These are phyloP conservation scores for Tragelaphus imberbis DNA, from an alignment of 2,113 vertebrate genomes.

Conservation along the genomic window DNA sequence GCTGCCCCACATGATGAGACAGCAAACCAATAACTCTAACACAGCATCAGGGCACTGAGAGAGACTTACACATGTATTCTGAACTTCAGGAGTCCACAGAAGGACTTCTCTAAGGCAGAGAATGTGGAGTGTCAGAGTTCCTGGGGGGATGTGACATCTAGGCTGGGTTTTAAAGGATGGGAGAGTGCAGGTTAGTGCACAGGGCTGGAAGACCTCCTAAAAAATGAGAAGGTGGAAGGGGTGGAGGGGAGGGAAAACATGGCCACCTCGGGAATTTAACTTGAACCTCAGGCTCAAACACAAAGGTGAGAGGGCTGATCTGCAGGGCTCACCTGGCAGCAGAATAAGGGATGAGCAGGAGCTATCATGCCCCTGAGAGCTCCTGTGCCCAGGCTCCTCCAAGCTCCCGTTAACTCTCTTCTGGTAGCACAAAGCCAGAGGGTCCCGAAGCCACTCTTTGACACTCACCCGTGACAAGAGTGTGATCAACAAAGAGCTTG, in stretches of 20 bases:
- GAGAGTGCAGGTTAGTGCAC: rapidly evolving
- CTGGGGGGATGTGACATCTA: neutral
- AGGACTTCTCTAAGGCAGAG: neutral
- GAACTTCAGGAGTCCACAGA: neutral
- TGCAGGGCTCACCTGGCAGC: neutral
- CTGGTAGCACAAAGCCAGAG: neutral
- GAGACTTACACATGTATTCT: neutral
- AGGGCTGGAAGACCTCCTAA: neutral
- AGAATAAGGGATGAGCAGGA: neutral
- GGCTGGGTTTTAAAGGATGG: neutral
- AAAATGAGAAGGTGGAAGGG: neutral
- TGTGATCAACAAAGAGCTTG: neutral
- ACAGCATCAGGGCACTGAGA: neutral
- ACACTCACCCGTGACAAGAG: neutral
- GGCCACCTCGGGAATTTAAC: neutral
- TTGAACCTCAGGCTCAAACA: neutral
- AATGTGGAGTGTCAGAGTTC: neutral
- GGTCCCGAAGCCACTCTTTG: neutral
- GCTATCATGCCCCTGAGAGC: neutral
- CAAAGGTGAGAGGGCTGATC: neutral
- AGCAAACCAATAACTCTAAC: neutral
- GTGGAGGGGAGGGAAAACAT: rapidly evolving
- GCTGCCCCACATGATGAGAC: neutral
- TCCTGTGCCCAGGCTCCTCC: neutral
- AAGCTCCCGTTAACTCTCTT: neutral